Percentiles rank a stretch among this genome's conserved stretches.
Conservation (phyloP, 2,797 vertebrate genomes). For the Pelobates cultripes region DNA sequence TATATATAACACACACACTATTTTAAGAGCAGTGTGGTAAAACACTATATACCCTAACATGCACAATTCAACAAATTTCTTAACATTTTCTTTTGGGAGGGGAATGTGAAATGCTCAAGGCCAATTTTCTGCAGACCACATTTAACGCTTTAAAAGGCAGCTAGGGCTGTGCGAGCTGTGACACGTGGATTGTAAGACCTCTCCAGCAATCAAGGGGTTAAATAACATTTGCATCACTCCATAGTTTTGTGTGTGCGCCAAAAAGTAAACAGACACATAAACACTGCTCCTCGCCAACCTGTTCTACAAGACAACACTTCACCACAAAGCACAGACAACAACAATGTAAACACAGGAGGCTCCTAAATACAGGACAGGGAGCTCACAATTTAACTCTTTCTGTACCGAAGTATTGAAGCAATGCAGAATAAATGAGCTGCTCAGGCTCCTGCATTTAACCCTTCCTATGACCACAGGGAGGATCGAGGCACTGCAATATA, state of each 20-base stretch:
- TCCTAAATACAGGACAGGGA: no score
- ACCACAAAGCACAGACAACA: not conserved
- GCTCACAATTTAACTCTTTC: no score
- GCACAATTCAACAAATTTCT: not conserved
- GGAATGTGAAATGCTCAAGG: not conserved
- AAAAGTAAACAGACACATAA: slow-evolving; percentile 22
- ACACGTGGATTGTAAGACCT: no score
- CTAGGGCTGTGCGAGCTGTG: no score
- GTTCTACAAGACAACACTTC: slow-evolving; percentile 14
- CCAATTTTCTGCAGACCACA: not conserved
- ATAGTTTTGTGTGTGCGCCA: slow-evolving; percentile 8
- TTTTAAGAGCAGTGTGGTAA: not conserved
- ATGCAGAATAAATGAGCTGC: no score
- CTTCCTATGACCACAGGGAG: no score
- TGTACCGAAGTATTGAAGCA: no score
- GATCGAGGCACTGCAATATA: no score
- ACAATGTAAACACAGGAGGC: not conserved
- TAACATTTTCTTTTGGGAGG: slow-evolving; percentile 1
- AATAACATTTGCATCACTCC: not conserved
- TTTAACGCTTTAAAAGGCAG: not conserved
- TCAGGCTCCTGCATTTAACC: no score
- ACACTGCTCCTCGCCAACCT: not conserved
- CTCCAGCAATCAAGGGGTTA: slow-evolving; percentile 6
- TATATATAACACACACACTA: no score
- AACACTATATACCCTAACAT: not conserved